Conservation (phyloP, 2,797 vertebrate genomes). For the Australoheros facetus region DNA sequence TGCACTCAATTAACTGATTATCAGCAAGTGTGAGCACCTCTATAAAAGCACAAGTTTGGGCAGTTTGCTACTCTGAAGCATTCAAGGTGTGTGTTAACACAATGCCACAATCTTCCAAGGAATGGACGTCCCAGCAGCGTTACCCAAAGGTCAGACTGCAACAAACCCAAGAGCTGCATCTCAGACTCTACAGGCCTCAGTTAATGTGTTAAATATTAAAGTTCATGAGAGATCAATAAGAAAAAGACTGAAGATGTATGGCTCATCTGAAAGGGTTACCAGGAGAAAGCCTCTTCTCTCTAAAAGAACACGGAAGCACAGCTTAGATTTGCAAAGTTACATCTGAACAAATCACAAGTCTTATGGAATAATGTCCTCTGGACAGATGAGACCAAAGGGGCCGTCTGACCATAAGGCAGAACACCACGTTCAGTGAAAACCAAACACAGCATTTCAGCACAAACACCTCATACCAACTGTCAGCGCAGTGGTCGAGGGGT, state of each 20-base stretch:
- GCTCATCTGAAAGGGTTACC: not conserved
- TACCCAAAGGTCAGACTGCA: not conserved
- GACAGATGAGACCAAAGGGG: too few species aligned
- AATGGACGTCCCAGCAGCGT: not conserved
- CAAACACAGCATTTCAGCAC: too few species aligned
- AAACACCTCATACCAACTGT: too few species aligned
- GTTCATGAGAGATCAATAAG: not conserved
- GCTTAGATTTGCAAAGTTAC: too few species aligned
- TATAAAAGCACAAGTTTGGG: not conserved
- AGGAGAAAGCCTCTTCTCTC: too few species aligned
- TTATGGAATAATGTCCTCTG: not conserved
- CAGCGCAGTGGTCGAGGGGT: too few species aligned
- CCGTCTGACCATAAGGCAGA: too few species aligned
- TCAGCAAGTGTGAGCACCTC: accelerated
- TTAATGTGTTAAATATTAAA: not conserved
- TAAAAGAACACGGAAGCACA: too few species aligned
- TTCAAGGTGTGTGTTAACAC: not conserved
- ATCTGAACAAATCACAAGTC: too few species aligned
- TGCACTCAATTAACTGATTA: accelerated
- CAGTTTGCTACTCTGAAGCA: not conserved
- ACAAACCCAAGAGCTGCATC: not conserved
- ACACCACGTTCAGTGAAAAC: too few species aligned
- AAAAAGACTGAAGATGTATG: not conserved
- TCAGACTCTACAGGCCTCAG: not conserved
- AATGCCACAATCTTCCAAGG: not conserved